Evolutionary conservation across 2,888 invertebrate species (phyloP).

Genomic region (Dione juno): DNA sequence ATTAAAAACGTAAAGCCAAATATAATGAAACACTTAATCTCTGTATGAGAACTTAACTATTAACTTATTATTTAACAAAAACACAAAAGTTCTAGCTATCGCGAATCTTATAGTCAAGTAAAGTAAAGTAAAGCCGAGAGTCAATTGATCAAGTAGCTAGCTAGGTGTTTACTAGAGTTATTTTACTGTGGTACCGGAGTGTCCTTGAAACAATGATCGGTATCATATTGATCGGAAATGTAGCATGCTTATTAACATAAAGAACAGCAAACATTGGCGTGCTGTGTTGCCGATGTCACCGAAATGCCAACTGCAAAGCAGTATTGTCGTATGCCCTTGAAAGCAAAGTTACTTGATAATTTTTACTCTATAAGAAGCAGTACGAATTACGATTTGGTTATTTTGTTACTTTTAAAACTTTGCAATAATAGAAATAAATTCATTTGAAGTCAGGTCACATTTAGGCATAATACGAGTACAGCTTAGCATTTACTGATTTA

Average conservation of each 20-base stretch:
- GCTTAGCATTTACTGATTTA: too few relatives aligned
- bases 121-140: not conserved
- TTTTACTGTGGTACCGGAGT: constrained; percentile 23
- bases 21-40: not conserved
- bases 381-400: not conserved
- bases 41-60: not conserved
- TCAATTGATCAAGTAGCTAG: constrained; percentile 15
- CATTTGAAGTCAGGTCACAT: too few relatives aligned
- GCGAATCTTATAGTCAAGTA: not conserved
- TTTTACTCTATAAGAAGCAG: not conserved
- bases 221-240: constrained; percentile 45
- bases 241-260: constrained; percentile 39
- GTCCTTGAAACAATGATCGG: constrained; percentile 43
- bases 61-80: not conserved
- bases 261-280: constrained; percentile 23
- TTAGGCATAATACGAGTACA: too few relatives aligned
- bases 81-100: not conserved
- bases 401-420: too few relatives aligned
- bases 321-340: not conserved
- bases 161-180: constrained; percentile 22
- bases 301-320: not conserved
- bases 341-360: not conserved
- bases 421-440: too few relatives aligned
- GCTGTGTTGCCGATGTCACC: constrained; percentile 37
- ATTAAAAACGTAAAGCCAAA: not conserved